These are phyloP conservation scores for Erynnis tages DNA, from an alignment of 2,888 invertebrate species.

Conservation along the genomic window DNA sequence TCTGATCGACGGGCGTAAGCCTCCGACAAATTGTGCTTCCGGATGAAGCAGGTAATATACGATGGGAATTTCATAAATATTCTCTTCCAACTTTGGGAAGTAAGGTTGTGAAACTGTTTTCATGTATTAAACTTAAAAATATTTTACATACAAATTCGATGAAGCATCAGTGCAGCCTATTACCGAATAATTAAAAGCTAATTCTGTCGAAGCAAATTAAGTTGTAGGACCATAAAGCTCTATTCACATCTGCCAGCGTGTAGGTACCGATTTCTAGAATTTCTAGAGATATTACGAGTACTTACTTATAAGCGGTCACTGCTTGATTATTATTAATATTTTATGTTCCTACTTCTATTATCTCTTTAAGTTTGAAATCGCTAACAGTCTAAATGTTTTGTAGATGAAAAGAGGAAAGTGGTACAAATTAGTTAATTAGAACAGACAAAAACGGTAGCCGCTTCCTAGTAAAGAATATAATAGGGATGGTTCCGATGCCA, in stretches of 20 bases:
- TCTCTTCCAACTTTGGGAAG: not conserved
- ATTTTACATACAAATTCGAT: no score
- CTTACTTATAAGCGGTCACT: not conserved
- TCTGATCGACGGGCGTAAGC: slow-evolving; percentile 66
- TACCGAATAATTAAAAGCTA: no score
- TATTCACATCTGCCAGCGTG: no score
- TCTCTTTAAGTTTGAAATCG: not conserved
- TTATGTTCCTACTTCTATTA: not conserved
- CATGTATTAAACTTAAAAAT: no score
- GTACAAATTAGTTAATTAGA: slow-evolving; percentile 5
- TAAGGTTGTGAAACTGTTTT: no score
- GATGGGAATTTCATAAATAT: slow-evolving; percentile 14
- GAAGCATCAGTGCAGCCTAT: no score
- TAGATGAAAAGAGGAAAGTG: slow-evolving; percentile 1
- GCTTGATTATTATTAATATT: not conserved
- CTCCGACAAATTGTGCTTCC: slow-evolving; percentile 64
- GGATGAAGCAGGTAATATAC: slow-evolving; percentile 41
- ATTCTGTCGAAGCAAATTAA: no score
- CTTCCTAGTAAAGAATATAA: slow-evolving; percentile 18
- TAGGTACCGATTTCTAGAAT: no score
- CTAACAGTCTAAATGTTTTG: not conserved
- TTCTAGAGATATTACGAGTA: no score
- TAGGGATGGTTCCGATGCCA: slow-evolving; percentile 2
- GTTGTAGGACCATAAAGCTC: no score
- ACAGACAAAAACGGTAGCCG: not conserved